Evolutionary conservation across 2,113 vertebrate species (phyloP).

Genomic region (Willisornis vidua): DNA sequence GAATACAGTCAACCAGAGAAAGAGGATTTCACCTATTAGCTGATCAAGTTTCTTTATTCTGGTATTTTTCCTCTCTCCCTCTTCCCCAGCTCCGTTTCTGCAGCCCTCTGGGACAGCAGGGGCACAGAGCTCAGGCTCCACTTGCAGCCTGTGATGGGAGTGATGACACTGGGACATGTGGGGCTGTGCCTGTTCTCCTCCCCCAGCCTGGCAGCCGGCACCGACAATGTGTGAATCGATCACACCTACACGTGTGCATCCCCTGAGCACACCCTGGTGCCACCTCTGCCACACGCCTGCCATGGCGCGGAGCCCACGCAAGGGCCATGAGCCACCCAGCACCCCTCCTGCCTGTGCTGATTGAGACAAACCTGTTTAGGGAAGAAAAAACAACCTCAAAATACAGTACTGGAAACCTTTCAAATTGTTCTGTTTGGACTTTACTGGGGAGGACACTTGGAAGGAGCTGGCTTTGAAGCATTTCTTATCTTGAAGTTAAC

Average conservation of each 20-base stretch:
- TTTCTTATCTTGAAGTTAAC: background rate
- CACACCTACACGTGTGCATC: background rate
- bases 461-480: background rate
- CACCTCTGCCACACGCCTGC: fast-evolving
- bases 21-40: background rate
- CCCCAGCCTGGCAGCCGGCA: background rate
- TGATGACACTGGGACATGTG: fast-evolving
- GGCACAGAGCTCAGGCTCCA: too few relatives aligned
- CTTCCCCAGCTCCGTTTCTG: background rate
- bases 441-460: background rate
- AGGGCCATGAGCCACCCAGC: background rate
- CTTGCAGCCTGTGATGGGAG: background rate
- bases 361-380: background rate
- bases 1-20: background rate
- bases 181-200: background rate
- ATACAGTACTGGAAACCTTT: background rate
- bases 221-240: background rate
- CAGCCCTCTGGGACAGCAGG: fast-evolving
- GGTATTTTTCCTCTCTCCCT: background rate
- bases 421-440: background rate
- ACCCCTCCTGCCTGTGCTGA: background rate
- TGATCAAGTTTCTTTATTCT: background rate
- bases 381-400: background rate
- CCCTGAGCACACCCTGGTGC: background rate
- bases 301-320: background rate